Percentiles rank a stretch among this genome's conserved stretches.
These are phyloP conservation scores for Pelodytes ibericus DNA, from an alignment of 2,797 vertebrate species.

Conservation along the genomic window DNA sequence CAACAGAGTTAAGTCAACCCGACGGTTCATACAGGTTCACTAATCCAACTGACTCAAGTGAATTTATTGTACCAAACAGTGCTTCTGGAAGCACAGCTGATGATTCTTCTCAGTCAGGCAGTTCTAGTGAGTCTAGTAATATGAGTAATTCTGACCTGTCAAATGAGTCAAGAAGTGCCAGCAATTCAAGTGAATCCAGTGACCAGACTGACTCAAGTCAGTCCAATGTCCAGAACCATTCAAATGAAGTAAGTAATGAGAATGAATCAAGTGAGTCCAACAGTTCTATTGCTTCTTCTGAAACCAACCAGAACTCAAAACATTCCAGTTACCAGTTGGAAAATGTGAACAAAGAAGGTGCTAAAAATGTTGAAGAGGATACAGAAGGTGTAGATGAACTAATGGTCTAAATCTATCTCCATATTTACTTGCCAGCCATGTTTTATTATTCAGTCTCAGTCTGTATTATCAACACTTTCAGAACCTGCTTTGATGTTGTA, in stretches of 20 bases:
- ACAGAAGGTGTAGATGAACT: neutral
- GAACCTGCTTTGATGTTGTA: too few relatives aligned
- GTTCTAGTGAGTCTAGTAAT: neutral
- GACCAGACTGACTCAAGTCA: slow-evolving; percentile 10
- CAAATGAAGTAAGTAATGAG: neutral
- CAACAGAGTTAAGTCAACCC: neutral
- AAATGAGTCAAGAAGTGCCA: neutral
- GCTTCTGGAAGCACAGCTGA: neutral
- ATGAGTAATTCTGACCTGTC: neutral
- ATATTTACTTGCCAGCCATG: too few relatives aligned
- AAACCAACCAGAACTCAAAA: neutral
- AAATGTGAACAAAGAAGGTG: neutral
- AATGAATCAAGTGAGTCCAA: neutral
- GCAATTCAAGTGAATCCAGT: slow-evolving; percentile 14
- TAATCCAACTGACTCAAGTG: neutral
- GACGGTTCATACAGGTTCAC: neutral
- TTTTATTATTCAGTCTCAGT: too few relatives aligned
- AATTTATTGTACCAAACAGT: neutral
- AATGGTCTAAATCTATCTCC: neutral
- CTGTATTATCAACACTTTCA: too few relatives aligned
- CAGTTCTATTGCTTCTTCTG: slow-evolving; percentile 2
- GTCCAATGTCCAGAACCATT: neutral
- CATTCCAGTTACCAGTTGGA: neutral
- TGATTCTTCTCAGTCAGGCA: neutral
- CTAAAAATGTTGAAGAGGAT: neutral